Conservation (phyloP, 2,113 vertebrate genomes). For the Girardinichthys multiradiatus region DNA sequence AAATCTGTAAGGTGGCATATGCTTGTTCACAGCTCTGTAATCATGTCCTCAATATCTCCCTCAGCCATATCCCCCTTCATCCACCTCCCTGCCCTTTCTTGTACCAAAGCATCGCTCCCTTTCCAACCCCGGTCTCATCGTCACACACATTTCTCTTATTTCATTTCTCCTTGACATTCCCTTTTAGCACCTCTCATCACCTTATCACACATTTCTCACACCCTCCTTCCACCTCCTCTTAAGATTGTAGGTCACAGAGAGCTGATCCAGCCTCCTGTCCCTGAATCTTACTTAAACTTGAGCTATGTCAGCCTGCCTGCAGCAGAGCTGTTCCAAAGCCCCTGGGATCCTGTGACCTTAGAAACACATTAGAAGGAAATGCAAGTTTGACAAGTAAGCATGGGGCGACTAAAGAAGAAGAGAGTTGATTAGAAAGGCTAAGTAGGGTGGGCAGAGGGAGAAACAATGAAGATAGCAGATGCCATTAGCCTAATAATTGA, state of each 20-base stretch:
- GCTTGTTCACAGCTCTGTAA: constrained; percentile 60
- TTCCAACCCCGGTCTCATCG: not conserved
- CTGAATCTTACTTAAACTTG: constrained; percentile 65
- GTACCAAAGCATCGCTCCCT: not conserved
- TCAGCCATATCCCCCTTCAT: constrained; percentile 9
- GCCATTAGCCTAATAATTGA: not conserved
- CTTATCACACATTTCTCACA: not conserved
- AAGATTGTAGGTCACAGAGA: constrained; percentile 44
- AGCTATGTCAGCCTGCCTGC: constrained; percentile 51
- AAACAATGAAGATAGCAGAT: not conserved
- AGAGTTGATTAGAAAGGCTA: not conserved
- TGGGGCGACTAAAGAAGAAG: not conserved
- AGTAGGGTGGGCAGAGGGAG: not conserved
- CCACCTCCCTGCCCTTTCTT: constrained; percentile 1
- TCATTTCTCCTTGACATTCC: constrained; percentile 42
- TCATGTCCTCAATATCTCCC: constrained; percentile 54
- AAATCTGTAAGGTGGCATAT: constrained; percentile 33
- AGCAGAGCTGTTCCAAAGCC: constrained; percentile 42
- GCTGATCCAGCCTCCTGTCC: constrained; percentile 44
- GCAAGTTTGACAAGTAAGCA: not conserved
- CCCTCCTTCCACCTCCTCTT: not conserved
- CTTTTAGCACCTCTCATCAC: constrained; percentile 16
- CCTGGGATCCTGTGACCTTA: constrained; percentile 52
- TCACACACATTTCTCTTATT: constrained; percentile 25
- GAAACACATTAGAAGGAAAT: not conserved